Conservation (phyloP, 1,140 invertebrate genomes). For the Homarus americanus region DNA sequence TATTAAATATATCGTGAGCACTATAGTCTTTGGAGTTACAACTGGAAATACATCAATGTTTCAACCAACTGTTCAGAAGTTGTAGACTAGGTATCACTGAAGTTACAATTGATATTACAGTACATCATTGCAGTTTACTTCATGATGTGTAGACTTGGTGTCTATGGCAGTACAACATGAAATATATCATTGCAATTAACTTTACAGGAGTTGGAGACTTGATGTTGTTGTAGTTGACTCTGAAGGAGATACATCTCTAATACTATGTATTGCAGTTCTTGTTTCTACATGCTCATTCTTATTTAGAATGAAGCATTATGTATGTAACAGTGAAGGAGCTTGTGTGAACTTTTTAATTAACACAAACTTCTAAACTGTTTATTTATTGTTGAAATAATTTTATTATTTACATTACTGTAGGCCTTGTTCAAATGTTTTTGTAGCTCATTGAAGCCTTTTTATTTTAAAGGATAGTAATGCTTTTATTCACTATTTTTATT, state of each 20-base stretch:
- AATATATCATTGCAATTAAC: not conserved
- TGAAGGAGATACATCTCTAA: not conserved
- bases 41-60: too few species aligned
- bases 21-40: too few species aligned
- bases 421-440: not conserved
- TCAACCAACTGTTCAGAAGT: too few species aligned
- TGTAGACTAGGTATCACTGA: too few species aligned
- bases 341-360: not conserved
- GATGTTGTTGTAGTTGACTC: not conserved
- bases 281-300: constrained; percentile 7
- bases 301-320: not conserved
- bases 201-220: not conserved
- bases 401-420: not conserved
- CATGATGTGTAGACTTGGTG: too few species aligned
- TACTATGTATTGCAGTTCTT: not conserved
- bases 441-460: not conserved
- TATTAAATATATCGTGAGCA: too few species aligned
- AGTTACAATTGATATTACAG: too few species aligned
- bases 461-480: not conserved
- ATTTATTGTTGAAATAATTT: not conserved
- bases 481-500: not conserved
- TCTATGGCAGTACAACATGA: too few species aligned
- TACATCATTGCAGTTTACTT: too few species aligned
- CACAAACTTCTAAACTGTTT: not conserved
- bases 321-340: not conserved